Conservation (phyloP, 2,113 vertebrate species). For the Pantherophis guttatus region DNA sequence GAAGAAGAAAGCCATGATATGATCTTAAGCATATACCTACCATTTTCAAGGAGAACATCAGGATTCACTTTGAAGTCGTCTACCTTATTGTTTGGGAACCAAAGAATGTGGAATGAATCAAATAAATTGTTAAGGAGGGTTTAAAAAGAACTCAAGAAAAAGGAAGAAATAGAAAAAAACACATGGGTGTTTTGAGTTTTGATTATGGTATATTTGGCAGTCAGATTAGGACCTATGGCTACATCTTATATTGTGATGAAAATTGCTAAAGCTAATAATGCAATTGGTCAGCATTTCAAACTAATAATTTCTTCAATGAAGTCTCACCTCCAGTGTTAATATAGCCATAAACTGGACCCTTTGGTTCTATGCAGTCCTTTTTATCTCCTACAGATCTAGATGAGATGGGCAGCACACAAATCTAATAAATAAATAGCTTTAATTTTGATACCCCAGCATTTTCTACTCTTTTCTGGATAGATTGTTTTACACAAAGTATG, state of each 20-base stretch:
- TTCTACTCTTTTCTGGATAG: conserved; percentile 26
- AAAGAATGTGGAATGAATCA: not conserved
- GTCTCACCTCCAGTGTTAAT: not conserved
- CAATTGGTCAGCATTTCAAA: not conserved
- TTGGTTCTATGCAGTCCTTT: not conserved
- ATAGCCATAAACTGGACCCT: not conserved
- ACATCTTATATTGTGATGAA: not conserved
- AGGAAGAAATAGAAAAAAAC: not conserved
- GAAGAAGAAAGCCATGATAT: not conserved
- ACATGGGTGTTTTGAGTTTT: not conserved
- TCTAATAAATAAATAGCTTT: too few species aligned
- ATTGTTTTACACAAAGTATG: not conserved
- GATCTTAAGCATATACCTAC: not conserved
- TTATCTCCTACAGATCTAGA: not conserved
- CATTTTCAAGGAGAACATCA: not conserved
- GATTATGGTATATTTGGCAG: not conserved
- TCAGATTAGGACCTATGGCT: not conserved
- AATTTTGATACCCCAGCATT: not conserved
- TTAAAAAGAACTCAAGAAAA: not conserved
- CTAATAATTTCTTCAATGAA: not conserved
- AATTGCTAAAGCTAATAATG: not conserved
- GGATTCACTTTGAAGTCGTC: not conserved
- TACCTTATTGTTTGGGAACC: not conserved
- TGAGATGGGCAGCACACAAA: too few species aligned
- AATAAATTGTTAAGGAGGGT: not conserved